Evolutionary conservation across 1,140 invertebrate genomes (phyloP).

Genomic region (Ceratina australensis): DNA sequence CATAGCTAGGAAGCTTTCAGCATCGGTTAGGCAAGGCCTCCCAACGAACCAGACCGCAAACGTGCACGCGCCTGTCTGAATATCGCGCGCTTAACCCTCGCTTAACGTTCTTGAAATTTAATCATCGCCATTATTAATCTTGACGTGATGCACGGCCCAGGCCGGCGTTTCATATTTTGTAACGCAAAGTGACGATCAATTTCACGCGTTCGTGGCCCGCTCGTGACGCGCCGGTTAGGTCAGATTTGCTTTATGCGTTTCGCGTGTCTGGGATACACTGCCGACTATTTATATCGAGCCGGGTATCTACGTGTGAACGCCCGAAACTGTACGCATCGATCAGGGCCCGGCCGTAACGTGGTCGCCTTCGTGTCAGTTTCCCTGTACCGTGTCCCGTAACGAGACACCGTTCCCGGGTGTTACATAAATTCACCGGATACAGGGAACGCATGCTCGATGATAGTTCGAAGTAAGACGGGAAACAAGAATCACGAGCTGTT

Average conservation of each 20-base stretch:
- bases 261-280: constrained; percentile 27
- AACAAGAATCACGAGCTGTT: constrained; percentile 27
- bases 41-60: neutral
- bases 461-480: neutral
- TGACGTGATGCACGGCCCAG: constrained; percentile 14
- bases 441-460: constrained; percentile 15
- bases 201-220: constrained; percentile 43
- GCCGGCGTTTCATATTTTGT: constrained; percentile 35
- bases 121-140: constrained; percentile 55
- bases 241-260: constrained; percentile 9
- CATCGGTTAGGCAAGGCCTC: neutral
- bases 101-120: constrained; percentile 40
- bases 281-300: constrained; percentile 12
- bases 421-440: constrained; percentile 21
- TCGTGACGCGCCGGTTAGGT: constrained; percentile 21
- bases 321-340: constrained; percentile 22
- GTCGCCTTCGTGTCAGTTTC: neutral
- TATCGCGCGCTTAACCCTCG: neutral
- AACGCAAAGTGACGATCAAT: constrained; percentile 47
- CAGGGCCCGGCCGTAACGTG: neutral
- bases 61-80: neutral
- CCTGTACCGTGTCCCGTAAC: neutral
- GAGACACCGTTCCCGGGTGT: constrained; percentile 22
- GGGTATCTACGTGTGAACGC: neutral
- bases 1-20: neutral